These are phyloP conservation scores for Cervus canadensis DNA, from an alignment of 2,113 vertebrate species.

Conservation along the genomic window DNA sequence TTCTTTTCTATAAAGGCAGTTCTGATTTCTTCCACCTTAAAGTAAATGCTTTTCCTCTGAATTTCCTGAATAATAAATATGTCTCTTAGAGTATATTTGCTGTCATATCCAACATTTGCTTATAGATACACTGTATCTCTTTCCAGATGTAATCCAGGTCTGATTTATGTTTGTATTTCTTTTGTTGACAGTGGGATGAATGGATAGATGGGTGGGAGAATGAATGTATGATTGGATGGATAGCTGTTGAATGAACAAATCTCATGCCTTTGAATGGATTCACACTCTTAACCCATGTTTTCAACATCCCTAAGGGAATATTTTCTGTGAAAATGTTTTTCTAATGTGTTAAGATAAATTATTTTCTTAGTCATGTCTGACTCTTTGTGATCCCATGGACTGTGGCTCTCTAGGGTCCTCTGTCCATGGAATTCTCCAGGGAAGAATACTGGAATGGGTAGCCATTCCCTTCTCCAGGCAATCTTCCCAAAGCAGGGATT, in stretches of 20 bases:
- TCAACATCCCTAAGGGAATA: neutral
- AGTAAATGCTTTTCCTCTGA: neutral
- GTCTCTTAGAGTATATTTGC: neutral
- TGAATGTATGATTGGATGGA: neutral
- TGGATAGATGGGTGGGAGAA: neutral
- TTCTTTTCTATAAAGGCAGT: neutral
- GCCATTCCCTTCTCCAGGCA: neutral
- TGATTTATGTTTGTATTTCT: neutral
- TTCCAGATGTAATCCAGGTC: neutral
- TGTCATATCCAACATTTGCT: neutral
- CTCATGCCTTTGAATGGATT: neutral
- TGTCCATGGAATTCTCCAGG: neutral
- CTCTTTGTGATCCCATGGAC: neutral
- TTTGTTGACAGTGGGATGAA: neutral
- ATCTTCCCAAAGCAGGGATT: neutral
- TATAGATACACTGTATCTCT: neutral
- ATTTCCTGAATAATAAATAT: neutral
- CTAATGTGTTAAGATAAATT: neutral
- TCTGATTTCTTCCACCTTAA: neutral
- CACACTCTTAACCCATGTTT: neutral
- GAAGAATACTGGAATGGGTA: neutral
- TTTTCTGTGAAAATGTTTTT: neutral
- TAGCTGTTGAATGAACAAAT: neutral
- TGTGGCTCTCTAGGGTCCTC: neutral
- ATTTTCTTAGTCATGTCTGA: neutral